phyloP scores from a whole-genome alignment of 2,113 vertebrate species.

The Xiphophorus maculatus region DNA sequence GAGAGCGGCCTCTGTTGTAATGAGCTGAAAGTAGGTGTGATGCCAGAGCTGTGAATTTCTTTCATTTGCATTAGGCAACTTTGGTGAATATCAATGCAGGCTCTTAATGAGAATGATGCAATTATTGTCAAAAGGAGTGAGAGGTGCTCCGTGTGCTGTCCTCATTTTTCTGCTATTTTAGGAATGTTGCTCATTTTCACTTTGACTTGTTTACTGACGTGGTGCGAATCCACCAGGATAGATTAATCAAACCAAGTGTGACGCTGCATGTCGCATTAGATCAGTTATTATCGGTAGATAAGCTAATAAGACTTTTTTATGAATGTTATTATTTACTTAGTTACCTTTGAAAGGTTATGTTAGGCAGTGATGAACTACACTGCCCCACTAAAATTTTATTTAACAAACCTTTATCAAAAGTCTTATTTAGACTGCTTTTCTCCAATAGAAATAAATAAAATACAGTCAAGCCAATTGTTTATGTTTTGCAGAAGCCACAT shows the following conservation, averaged over 20 bases:
- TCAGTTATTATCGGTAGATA: background rate
- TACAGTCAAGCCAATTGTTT: background rate
- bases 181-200: constrained; percentile 21
- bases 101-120: constrained; percentile 55
- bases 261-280: background rate
- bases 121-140: constrained; percentile 25
- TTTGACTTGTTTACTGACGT: constrained; percentile 4
- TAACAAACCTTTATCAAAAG: background rate
- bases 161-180: constrained; percentile 16
- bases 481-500: background rate
- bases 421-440: background rate
- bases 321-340: background rate
- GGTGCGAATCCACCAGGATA: background rate
- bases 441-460: background rate
- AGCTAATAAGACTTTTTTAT: background rate
- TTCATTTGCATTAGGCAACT: constrained; percentile 53
- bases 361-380: background rate
- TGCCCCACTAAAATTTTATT: background rate
- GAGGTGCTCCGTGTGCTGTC: constrained; percentile 17
- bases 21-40: constrained; percentile 46
- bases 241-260: background rate
- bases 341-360: background rate
- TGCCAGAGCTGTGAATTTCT: constrained; percentile 46
- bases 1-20: constrained; percentile 34
- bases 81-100: constrained; percentile 41